Conservation (phyloP, 2,888 invertebrate species). For the Nebria brevicollis region DNA sequence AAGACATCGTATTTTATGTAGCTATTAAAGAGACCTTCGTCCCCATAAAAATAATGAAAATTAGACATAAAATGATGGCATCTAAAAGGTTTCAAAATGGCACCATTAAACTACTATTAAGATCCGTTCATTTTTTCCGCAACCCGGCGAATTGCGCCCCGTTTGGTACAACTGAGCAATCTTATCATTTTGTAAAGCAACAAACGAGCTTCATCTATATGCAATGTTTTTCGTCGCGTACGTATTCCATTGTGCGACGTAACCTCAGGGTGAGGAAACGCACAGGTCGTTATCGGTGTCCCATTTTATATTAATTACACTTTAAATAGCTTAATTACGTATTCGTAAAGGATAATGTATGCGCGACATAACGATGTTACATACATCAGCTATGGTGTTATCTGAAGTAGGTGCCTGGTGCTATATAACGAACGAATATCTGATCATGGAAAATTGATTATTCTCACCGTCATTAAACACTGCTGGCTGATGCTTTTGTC, state of each 20-base stretch:
- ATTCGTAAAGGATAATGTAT: slow-evolving; percentile 35
- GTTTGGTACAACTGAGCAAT: too few species aligned
- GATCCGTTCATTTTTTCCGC: slow-evolving; percentile 4
- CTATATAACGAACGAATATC: slow-evolving; percentile 9
- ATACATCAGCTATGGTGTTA: slow-evolving; percentile 6
- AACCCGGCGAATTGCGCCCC: too few species aligned
- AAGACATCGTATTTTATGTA: slow-evolving; percentile 26
- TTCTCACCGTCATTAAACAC: slow-evolving; percentile 31
- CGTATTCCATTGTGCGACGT: not conserved
- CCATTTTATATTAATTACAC: slow-evolving; percentile 34
- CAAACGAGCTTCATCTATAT: too few species aligned
- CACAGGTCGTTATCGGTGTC: slow-evolving; percentile 8
- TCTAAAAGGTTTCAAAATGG: slow-evolving; percentile 43
- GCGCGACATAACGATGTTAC: slow-evolving; percentile 16
- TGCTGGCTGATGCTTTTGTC: slow-evolving; percentile 17
- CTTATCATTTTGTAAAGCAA: too few species aligned
- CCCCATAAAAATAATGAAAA: slow-evolving; percentile 45
- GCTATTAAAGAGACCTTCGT: slow-evolving; percentile 24
- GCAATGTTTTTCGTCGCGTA: too few species aligned
- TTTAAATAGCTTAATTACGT: slow-evolving; percentile 34
- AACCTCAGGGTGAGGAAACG: not conserved
- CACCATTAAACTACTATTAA: slow-evolving; percentile 46
- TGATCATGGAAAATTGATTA: slow-evolving; percentile 32
- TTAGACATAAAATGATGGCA: slow-evolving; percentile 41
- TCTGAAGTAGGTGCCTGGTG: not conserved